Evolutionary conservation across 2,888 invertebrate species (phyloP).

Genomic region (Mesorhabditis spiculigera): DNA sequence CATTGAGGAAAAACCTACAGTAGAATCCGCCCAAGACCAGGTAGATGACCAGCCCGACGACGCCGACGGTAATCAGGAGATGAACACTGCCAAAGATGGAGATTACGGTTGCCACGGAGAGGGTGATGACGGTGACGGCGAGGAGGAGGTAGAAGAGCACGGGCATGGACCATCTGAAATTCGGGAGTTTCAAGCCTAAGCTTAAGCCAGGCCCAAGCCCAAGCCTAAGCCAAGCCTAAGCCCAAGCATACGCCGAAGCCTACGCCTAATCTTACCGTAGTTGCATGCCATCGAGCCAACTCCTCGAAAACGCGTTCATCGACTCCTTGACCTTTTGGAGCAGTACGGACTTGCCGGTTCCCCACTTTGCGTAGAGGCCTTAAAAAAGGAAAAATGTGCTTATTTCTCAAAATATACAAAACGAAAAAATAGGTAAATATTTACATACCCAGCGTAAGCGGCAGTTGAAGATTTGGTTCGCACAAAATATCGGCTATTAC

Average conservation of each 20-base stretch:
- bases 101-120: slow-evolving; percentile 14
- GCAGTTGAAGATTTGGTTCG: slow-evolving; percentile 2
- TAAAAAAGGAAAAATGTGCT: background rate
- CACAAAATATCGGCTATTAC: slow-evolving; percentile 18
- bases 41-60: slow-evolving; percentile 11
- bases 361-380: slow-evolving; percentile 96
- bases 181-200: too few relatives aligned
- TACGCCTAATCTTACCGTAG: slow-evolving; percentile 41
- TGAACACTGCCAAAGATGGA: slow-evolving; percentile 11
- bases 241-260: slow-evolving; percentile 4
- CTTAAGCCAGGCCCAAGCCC: too few relatives aligned
- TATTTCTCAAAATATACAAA: slow-evolving; percentile 4
- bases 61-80: slow-evolving; percentile 16
- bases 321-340: slow-evolving; percentile 78
- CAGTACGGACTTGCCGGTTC: slow-evolving; percentile 94
- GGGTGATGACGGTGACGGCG: slow-evolving; percentile 12
- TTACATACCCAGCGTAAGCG: background rate
- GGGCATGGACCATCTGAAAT: slow-evolving; percentile 18
- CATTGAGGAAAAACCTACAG: slow-evolving; percentile 10
- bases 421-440: slow-evolving; percentile 2
- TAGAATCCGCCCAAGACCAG: slow-evolving; percentile 8
- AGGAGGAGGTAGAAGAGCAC: slow-evolving; percentile 20
- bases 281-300: slow-evolving; percentile 55
- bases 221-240: too few relatives aligned
- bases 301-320: slow-evolving; percentile 53